These are phyloP conservation scores for Thera obeliscata DNA, from an alignment of 2,888 invertebrate genomes.

Conservation along the genomic window DNA sequence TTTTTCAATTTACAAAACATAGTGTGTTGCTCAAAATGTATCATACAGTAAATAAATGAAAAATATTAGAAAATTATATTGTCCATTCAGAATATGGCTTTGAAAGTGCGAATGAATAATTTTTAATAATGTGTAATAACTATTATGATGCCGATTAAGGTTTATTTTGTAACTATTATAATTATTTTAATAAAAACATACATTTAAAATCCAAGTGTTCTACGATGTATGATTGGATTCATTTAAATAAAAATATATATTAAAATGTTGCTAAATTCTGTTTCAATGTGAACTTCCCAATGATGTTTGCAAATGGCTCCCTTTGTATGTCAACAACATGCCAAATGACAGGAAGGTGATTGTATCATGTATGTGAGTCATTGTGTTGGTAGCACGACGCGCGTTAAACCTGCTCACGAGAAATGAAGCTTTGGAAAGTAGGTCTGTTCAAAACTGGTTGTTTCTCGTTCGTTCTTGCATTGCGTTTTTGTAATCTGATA, in stretches of 20 bases:
- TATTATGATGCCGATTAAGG: constrained; percentile 73
- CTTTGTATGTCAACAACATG: constrained; percentile 4
- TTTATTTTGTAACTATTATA: constrained; percentile 83
- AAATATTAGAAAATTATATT: constrained; percentile 62
- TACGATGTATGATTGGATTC: constrained; percentile 83
- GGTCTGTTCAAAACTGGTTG: constrained; percentile 14
- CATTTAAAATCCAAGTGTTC: constrained; percentile 80
- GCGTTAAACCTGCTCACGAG: constrained; percentile 17
- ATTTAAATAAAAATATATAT: constrained; percentile 86
- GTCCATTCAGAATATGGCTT: constrained; percentile 72
- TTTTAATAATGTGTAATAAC: constrained; percentile 72
- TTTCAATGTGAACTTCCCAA: constrained; percentile 47
- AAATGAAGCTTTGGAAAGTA: constrained; percentile 17
- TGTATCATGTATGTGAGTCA: constrained; percentile 16
- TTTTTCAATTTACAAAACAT: constrained; percentile 63
- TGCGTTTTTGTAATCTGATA: constrained; percentile 3
- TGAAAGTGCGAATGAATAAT: constrained; percentile 67
- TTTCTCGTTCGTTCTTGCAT: constrained; percentile 1
- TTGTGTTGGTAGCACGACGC: constrained; percentile 2
- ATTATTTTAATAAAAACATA: constrained; percentile 81
- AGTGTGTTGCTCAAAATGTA: constrained; percentile 73
- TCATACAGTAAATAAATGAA: constrained; percentile 50
- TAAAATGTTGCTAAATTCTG: constrained; percentile 83
- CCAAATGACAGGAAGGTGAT: constrained; percentile 21
- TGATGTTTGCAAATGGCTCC: constrained; percentile 2